Conservation (phyloP, 2,797 vertebrate species). For the Pterois miles region DNA sequence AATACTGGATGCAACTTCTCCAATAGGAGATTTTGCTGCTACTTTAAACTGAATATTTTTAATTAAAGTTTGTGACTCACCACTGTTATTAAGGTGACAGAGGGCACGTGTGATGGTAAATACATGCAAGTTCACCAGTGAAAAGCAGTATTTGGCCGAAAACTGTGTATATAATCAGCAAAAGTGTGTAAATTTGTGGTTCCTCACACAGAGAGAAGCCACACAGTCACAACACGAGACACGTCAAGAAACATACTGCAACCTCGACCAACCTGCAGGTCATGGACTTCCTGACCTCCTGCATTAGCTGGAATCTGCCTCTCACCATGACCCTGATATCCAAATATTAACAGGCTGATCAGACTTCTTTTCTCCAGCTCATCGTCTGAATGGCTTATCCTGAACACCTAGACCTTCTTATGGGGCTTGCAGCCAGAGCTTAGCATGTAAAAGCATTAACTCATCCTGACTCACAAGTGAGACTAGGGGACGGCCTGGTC, state of each 20-base stretch:
- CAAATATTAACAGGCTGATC: not conserved
- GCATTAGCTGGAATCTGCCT: constrained; percentile 16
- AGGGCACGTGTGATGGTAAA: constrained; percentile 5
- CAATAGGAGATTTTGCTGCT: not conserved
- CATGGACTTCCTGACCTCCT: constrained; percentile 20
- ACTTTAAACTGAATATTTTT: not conserved
- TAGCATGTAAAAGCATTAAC: constrained; percentile 58
- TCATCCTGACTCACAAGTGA: constrained; percentile 55
- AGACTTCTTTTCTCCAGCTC: constrained; percentile 3
- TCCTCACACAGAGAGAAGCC: not conserved
- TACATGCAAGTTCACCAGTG: constrained; percentile 9
- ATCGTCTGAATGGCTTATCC: constrained; percentile 22
- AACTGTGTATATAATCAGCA: constrained; percentile 26
- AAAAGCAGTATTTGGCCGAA: constrained; percentile 24
- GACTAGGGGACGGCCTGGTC: constrained; percentile 43
- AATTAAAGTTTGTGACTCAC: constrained; percentile 5
- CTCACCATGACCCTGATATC: not conserved
- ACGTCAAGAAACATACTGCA: constrained; percentile 6
- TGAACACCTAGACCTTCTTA: constrained; percentile 39
- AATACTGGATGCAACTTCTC: not conserved
- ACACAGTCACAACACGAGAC: constrained; percentile 14
- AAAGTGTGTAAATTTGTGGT: not conserved
- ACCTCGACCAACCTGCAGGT: constrained; percentile 10
- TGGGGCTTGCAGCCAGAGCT: constrained; percentile 35
- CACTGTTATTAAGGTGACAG: not conserved